Base-by-base conservation (phyloP, 2,797 vertebrate genomes). In the Lagodon rhomboides region DNA sequence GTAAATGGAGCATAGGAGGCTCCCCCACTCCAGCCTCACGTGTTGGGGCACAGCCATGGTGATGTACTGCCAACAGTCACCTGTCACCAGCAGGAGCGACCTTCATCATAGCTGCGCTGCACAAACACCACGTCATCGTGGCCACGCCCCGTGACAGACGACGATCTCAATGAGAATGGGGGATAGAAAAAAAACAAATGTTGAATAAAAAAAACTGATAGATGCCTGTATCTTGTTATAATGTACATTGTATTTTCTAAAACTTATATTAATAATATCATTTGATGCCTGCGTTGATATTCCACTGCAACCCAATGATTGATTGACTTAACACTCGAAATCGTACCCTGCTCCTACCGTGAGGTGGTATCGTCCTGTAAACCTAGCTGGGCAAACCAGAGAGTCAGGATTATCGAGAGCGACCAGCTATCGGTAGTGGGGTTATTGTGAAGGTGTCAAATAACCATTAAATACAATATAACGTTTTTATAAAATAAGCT, bases 331-430 rank as follows among this genome's bases (percentile, higher is more conserved):
- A 0, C 1, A 4, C 4, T 53, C 0, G 0, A 3, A 22, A 1
- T 0, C 1, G 1, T 1, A 1, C 0, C 30, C 23, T 13, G 13
- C 53, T n/a, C 5, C 20, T 17, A 56, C 5, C 10, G 3, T 30
- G n/a, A 75, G 0, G 50, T 94, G 90, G 92, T 93, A 85, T 91
- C 69, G 87, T 68, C 88, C 78, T 2, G 63, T 90, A 76, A 90
- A 80, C 73, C 82, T 85, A 65, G 81, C 76, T 65, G 75, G n/a
- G 60, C 87, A 65, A 83, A 79, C 79, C 49, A 16, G 68, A 43
- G 75, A 25, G 53, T 22, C 61, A 11, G 78, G 81, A 89, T 89
- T 87, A 86, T 70, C 55, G 3, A 43, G 47, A 82, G 16, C 79
- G 46, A 85, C 77, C 65, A 56, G 17, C 10, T 2, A 5, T 3